Conservation (phyloP, 2,888 invertebrate genomes). For the Nymphalis c-album region DNA sequence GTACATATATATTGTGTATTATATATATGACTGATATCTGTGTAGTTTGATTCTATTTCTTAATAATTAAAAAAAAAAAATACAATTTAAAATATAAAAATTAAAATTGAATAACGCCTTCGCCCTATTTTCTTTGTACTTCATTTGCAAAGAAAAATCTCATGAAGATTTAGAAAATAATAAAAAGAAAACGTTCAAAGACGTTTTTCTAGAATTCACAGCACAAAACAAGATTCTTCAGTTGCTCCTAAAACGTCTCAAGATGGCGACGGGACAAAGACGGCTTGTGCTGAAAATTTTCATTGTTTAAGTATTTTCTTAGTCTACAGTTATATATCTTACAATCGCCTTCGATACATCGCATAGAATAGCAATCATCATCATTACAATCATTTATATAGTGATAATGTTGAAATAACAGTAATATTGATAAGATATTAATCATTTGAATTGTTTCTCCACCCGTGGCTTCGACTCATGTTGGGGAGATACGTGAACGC, state of each 20-base stretch:
- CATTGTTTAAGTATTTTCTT: conserved; percentile 10
- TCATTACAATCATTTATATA: background rate
- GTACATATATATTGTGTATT: no score
- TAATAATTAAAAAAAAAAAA: no score
- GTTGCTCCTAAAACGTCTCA: conserved; percentile 10
- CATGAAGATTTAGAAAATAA: conserved; percentile 8
- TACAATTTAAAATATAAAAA: no score
- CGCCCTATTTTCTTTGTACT: background rate
- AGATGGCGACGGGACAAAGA: background rate
- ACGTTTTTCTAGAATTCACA: conserved; percentile 25
- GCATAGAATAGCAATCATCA: no score
- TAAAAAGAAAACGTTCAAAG: conserved; percentile 28
- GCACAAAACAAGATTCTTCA: conserved; percentile 22
- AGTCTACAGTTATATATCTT: background rate
- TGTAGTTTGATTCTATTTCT: no score
- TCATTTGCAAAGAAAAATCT: conserved; percentile 2
- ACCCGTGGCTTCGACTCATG: no score
- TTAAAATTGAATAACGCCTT: no score
- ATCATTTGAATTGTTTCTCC: no score
- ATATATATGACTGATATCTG: no score
- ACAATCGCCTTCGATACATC: background rate
- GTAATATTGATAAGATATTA: no score
- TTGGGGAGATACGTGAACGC: no score
- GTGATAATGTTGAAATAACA: no score
- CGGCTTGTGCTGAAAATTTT: background rate